phyloP scores from a whole-genome alignment of 2,113 vertebrate genomes.

The Fregetta grallaria region DNA sequence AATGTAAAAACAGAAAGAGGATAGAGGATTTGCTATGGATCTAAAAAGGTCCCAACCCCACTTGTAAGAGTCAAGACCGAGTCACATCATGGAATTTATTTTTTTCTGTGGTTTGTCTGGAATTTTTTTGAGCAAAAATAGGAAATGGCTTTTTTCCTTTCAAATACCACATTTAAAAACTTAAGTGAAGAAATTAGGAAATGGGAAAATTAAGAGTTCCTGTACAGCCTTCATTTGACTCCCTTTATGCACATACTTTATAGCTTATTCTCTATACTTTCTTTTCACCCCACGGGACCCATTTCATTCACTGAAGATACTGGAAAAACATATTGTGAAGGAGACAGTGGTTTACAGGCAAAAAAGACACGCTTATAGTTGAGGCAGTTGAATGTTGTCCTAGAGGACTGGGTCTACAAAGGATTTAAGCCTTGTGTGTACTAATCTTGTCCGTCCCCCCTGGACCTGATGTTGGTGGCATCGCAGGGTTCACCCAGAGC shows the following conservation, averaged over 20 bases:
- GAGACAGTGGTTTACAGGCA: background rate
- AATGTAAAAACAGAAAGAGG: background rate
- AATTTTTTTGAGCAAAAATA: background rate
- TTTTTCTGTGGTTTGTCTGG: background rate
- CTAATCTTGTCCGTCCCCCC: fast-evolving
- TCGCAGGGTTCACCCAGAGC: background rate
- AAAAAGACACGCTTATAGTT: background rate
- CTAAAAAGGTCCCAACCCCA: background rate
- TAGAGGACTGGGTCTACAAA: background rate
- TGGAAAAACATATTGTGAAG: fast-evolving
- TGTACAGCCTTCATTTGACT: background rate
- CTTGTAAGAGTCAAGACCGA: background rate
- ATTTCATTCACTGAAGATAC: background rate
- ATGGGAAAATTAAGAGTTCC: background rate
- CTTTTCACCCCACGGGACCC: background rate
- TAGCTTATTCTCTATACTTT: background rate
- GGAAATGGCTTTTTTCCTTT: background rate
- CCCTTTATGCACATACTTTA: background rate
- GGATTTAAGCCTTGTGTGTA: background rate
- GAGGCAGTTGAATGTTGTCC: background rate
- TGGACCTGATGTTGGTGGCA: background rate
- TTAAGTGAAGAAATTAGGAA: conserved; percentile 13
- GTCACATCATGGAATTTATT: background rate
- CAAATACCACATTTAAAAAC: background rate
- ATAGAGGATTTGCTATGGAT: background rate